Evolutionary conservation across 2,888 invertebrate genomes (phyloP).

Genomic region (Geotrupes spiniger): DNA sequence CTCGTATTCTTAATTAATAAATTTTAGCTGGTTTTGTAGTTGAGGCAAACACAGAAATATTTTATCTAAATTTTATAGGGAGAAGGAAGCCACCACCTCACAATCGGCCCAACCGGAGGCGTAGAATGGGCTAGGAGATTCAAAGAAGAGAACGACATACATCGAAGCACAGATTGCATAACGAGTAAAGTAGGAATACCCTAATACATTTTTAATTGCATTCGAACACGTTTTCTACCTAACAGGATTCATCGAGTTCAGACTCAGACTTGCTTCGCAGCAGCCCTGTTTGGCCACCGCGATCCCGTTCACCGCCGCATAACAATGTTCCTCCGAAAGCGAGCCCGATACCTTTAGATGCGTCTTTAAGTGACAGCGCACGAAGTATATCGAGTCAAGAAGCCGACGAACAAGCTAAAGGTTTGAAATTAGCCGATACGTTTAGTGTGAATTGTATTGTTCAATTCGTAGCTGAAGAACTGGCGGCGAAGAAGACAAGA

Average conservation of each 20-base stretch:
- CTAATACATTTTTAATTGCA: background rate
- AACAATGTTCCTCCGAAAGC: constrained; percentile 26
- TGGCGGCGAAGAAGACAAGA: constrained; percentile 63
- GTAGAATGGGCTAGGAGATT: constrained; percentile 67
- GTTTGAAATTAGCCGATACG: constrained; percentile 27
- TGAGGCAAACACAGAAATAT: too few relatives aligned
- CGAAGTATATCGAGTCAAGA: constrained; percentile 59
- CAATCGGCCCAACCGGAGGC: constrained; percentile 61
- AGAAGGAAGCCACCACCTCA: constrained; percentile 54
- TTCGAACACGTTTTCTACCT: background rate
- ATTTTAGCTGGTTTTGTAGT: too few relatives aligned
- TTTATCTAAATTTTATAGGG: constrained; percentile 8
- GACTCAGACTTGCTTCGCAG: constrained; percentile 57
- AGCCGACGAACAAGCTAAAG: constrained; percentile 51
- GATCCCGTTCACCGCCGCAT: constrained; percentile 43
- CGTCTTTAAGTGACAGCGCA: constrained; percentile 54
- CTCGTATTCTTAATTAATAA: too few relatives aligned
- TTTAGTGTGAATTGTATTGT: background rate
- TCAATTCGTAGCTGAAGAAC: constrained; percentile 54
- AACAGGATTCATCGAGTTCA: constrained; percentile 56
- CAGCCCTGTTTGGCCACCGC: constrained; percentile 47
- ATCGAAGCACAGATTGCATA: constrained; percentile 79
- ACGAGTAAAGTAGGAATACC: constrained; percentile 54
- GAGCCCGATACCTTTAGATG: constrained; percentile 47
- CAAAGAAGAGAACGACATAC: constrained; percentile 58